Evolutionary conservation across 2,888 invertebrate species (phyloP), one percentile per base, ranked within the genome.

Genomic region (Pollenia labialis): DNA sequence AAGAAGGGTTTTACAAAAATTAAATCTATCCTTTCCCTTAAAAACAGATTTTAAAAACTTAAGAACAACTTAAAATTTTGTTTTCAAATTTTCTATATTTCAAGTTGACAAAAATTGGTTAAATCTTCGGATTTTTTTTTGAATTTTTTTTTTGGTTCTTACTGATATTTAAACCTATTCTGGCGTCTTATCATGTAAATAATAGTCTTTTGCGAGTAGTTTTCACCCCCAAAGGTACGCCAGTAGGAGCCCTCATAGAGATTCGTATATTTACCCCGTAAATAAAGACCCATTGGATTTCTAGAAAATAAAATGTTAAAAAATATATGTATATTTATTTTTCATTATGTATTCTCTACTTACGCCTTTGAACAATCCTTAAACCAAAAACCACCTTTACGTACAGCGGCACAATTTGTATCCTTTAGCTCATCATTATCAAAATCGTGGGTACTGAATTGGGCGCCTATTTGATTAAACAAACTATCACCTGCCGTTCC

Each of bases 301-400:
- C 71, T 69, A 32, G 40, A 69, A 50, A 32, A 32, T 32, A 6
- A 32, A 32, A 32, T 32, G 6, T 6, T 32, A 6, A 32, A 32
- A 32, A 6, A 6, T 23, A 23, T 23, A 32, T 32, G 0, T 32
- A 32, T 32, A 6, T 6, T 32, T 32, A 0, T 32, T 32, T 32
- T 4, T 32, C 32, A 32, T 6, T 32, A 32, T n/a, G n/a, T n/a
- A n/a, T 32, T 32, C 4, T 32, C 4, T 32, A 81, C 72, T 46
- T 56, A 81, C 81, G 62, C 54, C 4, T 72, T 56, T 0, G 81
- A 16, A 48, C 81, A 81, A 12, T 40, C 56, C 40, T 56, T 81
- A 48, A 72, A 81, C 81, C 81, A 81, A 72, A 72, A 81, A 14
- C 81, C 81, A 32, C 72, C 64, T 11, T 72, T 81, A 6, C 66